Conservation (phyloP, 1,140 invertebrate genomes). For the Catajapyx aquilonaris region DNA sequence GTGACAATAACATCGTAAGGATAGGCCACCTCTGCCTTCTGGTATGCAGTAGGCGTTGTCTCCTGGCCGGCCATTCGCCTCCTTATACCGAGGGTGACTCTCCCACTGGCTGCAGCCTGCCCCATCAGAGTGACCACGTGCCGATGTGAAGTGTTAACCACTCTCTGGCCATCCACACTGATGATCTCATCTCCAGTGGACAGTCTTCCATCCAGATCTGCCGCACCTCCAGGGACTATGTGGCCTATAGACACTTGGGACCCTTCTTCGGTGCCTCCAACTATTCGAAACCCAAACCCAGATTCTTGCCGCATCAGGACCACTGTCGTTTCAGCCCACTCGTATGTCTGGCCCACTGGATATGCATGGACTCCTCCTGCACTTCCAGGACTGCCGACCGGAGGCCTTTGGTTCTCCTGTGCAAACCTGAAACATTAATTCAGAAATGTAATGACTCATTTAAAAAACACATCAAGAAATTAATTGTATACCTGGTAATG, state of each 20-base stretch:
- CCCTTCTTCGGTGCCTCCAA: slow-evolving; percentile 95
- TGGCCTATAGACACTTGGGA: slow-evolving; percentile 87
- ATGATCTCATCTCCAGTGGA: slow-evolving; percentile 76
- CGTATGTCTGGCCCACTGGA: slow-evolving; percentile 24
- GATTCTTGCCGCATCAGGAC: slow-evolving; percentile 57
- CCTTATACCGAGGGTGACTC: slow-evolving; percentile 48
- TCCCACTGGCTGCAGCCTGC: slow-evolving; percentile 50
- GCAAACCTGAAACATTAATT: background rate
- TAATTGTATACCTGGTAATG: slow-evolving; percentile 26
- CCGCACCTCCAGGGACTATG: slow-evolving; percentile 80
- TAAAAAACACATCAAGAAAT: background rate
- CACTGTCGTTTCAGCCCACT: slow-evolving; percentile 54
- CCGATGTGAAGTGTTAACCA: slow-evolving; percentile 70
- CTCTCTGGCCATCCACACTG: slow-evolving; percentile 59
- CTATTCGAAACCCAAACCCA: slow-evolving; percentile 92
- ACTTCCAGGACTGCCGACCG: background rate
- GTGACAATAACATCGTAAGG: slow-evolving; percentile 72
- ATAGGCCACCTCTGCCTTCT: too few species aligned
- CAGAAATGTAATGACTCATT: background rate
- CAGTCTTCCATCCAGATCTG: slow-evolving; percentile 66
- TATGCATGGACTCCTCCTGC: slow-evolving; percentile 10
- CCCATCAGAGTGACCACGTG: slow-evolving; percentile 78
- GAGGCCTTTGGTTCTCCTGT: slow-evolving; percentile 1
- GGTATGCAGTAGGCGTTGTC: too few species aligned
- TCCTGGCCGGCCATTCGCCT: slow-evolving; percentile 26